A percentile compares a stretch with the other conserved stretches of the same genome.
Conservation (phyloP, 2,888 invertebrate species). For the Trichopria drosophilae region DNA sequence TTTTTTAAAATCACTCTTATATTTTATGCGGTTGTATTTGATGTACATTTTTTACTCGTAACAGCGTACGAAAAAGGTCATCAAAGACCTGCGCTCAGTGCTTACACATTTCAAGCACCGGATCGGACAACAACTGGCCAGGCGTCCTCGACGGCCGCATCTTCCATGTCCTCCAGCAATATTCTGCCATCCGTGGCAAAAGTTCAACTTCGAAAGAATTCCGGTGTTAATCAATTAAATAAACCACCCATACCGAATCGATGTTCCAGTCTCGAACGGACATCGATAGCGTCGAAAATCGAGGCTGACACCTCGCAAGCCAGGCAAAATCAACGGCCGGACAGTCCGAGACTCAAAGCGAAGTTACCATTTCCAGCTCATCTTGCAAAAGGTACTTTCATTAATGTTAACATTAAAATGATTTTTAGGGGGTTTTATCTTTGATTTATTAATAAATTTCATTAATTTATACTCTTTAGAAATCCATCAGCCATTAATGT, state of each 20-base stretch:
- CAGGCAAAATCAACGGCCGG: slow-evolving; percentile 28
- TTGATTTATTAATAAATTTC: slow-evolving; percentile 2
- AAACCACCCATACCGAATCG: slow-evolving; percentile 55
- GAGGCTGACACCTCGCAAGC: slow-evolving; percentile 32
- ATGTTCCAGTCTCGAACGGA: slow-evolving; percentile 85
- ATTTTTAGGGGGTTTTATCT: slow-evolving; percentile 6
- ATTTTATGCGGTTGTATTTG: slow-evolving; percentile 5
- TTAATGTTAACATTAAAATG: too few species aligned
- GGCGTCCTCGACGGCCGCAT: slow-evolving; percentile 60
- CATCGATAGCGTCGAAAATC: slow-evolving; percentile 64
- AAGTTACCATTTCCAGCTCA: slow-evolving; percentile 69
- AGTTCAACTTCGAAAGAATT: slow-evolving; percentile 50
- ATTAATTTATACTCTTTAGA: too few species aligned
- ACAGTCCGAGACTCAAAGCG: slow-evolving; percentile 51
- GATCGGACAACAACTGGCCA: slow-evolving; percentile 59
- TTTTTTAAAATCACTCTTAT: background rate
- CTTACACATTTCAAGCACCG: slow-evolving; percentile 84
- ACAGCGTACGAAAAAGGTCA: slow-evolving; percentile 83
- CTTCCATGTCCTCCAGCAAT: slow-evolving; percentile 50
- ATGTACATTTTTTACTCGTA: slow-evolving; percentile 34
- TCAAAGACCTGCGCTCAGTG: slow-evolving; percentile 81
- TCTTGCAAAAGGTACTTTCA: slow-evolving; percentile 66
- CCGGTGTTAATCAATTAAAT: slow-evolving; percentile 39
- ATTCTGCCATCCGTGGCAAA: slow-evolving; percentile 46
- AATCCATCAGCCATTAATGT: slow-evolving; percentile 45